These are phyloP conservation scores for Aradus depressus DNA, from an alignment of 2,888 invertebrate genomes.

Conservation along the genomic window DNA sequence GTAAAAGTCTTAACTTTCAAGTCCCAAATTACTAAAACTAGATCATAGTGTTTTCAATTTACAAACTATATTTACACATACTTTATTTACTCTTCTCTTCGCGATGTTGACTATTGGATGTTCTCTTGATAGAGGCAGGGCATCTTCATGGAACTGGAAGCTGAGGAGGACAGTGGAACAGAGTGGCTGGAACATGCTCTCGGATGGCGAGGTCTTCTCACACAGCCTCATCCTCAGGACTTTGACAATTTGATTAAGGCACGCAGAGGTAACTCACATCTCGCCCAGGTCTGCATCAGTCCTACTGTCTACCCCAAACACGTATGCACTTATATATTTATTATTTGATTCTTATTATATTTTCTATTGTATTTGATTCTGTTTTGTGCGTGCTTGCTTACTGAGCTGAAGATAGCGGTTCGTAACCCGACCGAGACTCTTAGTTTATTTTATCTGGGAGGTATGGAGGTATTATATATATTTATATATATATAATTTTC, in stretches of 20 bases:
- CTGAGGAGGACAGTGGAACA: slow-evolving; percentile 50
- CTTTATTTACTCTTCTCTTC: background rate
- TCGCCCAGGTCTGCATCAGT: slow-evolving; percentile 56
- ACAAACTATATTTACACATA: background rate
- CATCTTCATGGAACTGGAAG: slow-evolving; percentile 57
- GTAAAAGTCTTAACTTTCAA: no score
- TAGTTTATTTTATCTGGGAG: no score
- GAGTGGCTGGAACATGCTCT: slow-evolving; percentile 58
- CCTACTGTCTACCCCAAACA: slow-evolving; percentile 64
- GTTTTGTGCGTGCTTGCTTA: no score
- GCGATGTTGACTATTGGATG: background rate
- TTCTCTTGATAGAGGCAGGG: slow-evolving; percentile 51
- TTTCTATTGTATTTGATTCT: no score
- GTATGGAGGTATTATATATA: no score
- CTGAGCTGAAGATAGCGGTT: no score
- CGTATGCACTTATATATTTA: slow-evolving; percentile 44
- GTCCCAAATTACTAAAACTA: background rate
- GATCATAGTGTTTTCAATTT: no score
- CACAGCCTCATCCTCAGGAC: slow-evolving; percentile 66
- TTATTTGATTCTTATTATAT: no score
- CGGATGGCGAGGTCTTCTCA: slow-evolving; percentile 62
- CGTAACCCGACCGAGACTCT: no score
- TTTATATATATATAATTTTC: no score
- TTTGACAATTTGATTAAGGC: slow-evolving; percentile 54
- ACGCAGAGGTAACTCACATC: slow-evolving; percentile 48